phyloP scores from a whole-genome alignment of 2,888 invertebrate species.

The Cetonia aurata region DNA sequence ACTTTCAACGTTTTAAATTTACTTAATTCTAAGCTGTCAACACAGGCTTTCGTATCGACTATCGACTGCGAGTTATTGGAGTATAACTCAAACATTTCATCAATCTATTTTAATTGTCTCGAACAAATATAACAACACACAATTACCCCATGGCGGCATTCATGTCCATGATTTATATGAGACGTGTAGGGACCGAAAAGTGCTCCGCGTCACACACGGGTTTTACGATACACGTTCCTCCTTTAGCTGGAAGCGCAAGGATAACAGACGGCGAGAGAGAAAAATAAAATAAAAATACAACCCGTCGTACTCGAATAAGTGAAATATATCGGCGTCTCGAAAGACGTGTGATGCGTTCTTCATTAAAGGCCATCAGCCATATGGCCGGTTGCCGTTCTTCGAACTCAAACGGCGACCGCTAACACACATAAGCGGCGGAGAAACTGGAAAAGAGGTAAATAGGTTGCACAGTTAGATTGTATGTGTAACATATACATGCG shows the following conservation, averaged over 20 bases:
- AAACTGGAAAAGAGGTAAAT: slow-evolving; percentile 46
- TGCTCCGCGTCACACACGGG: no score
- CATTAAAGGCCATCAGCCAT: slow-evolving; percentile 36
- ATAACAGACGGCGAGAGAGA: slow-evolving; percentile 5
- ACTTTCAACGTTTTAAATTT: no score
- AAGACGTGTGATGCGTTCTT: slow-evolving; percentile 32
- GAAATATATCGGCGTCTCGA: slow-evolving; percentile 18
- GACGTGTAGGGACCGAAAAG: no score
- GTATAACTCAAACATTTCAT: no score
- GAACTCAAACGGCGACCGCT: slow-evolving; percentile 26
- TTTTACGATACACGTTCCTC: background rate
- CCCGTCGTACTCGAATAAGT: slow-evolving; percentile 27
- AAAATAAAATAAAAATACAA: slow-evolving; percentile 14
- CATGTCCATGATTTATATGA: no score
- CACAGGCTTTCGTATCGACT: no score
- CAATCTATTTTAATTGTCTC: no score
- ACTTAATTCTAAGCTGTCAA: no score
- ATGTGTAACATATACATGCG: slow-evolving; percentile 14
- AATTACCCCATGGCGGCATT: no score
- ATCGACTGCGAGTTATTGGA: no score
- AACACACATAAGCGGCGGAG: slow-evolving; percentile 19
- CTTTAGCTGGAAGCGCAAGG: slow-evolving; percentile 22
- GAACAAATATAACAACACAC: no score
- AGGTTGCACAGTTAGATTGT: slow-evolving; percentile 44
- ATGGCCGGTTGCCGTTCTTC: slow-evolving; percentile 39